Conservation (phyloP, 2,888 invertebrate species). For the Phyllotreta striolata region DNA sequence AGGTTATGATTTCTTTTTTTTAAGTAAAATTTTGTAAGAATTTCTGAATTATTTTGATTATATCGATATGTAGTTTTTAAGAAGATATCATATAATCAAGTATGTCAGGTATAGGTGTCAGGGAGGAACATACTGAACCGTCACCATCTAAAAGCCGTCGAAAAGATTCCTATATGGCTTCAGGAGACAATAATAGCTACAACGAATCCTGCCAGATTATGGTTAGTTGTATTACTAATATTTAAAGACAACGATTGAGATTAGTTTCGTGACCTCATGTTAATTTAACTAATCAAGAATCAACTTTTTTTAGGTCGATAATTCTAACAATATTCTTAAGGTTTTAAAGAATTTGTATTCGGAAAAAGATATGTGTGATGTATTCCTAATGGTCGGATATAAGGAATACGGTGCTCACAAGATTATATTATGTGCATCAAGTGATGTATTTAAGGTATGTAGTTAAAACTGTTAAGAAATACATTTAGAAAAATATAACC, state of each 20-base stretch:
- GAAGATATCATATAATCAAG: conserved; percentile 1
- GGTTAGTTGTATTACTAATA: conserved; percentile 38
- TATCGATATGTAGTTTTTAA: neutral
- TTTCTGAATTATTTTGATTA: no score
- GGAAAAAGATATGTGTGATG: conserved; percentile 89
- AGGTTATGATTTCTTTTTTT: no score
- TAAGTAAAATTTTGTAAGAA: no score
- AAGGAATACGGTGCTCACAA: conserved; percentile 87
- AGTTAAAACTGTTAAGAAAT: neutral
- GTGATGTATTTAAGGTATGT: conserved; percentile 91
- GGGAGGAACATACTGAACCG: conserved; percentile 35
- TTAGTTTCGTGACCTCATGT: no score
- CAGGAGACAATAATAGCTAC: conserved; percentile 36
- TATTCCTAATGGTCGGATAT: conserved; percentile 83
- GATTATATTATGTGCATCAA: conserved; percentile 90
- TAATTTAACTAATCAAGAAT: neutral
- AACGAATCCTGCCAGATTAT: conserved; percentile 52
- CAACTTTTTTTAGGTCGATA: conserved; percentile 73
- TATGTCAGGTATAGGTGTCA: conserved; percentile 1
- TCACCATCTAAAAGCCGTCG: conserved; percentile 44
- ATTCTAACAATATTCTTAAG: conserved; percentile 80
- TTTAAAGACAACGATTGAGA: no score
- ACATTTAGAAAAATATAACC: conserved; percentile 20
- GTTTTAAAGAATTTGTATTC: conserved; percentile 86
- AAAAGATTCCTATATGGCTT: conserved; percentile 41